Evolutionary conservation across 1,140 invertebrate species (phyloP), one percentile per base, ranked within the genome.

Genomic region (Ceratina calcarata): DNA sequence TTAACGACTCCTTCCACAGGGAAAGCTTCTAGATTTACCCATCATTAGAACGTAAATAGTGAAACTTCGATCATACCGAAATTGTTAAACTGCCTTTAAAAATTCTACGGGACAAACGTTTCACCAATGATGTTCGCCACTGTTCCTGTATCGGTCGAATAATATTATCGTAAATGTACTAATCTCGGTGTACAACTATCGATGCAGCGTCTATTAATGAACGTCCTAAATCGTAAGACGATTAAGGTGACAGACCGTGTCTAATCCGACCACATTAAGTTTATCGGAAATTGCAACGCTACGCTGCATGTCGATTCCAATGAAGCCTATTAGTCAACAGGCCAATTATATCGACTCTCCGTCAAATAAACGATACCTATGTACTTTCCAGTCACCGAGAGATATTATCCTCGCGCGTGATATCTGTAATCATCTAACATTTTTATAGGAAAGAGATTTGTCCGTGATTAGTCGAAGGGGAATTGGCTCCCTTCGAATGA

Each of bases 391-490:
- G n/a, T n/a, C n/a, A 6, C 10, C 15, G 55, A 57, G 20, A 45
- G 20, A 45, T 10, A 45, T 45, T 7, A 8, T 0, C 37, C 37
- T 6, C 10, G 6, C 37, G 10, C 37, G 37, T 45, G 37, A 45
- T 45, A 32, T 32, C 27, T 32, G 27, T 4, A 45, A 66, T 22
- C 7, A 12, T 45, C 20, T 16, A 32, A 12, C 8, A 1, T 15
- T 45, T 16, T 7, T 8, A 49, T 20, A 2, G 37, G 22, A 16
- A 67, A 51, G 66, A 69, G 27, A 55, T 20, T 69, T 55, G 15
- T 69, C 22, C 24, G 53, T 15, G 67, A 69, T 69, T 69, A 69
- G 67, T 69, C 67, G 8, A 12, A 24, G 18, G 66, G 45, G 66
- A 67, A 22, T 45, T 67, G 51, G 20, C 20, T 67, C 66, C 51